These are phyloP conservation scores for Eubasilissa regina DNA, from an alignment of 1,140 invertebrate species.

Conservation along the genomic window DNA sequence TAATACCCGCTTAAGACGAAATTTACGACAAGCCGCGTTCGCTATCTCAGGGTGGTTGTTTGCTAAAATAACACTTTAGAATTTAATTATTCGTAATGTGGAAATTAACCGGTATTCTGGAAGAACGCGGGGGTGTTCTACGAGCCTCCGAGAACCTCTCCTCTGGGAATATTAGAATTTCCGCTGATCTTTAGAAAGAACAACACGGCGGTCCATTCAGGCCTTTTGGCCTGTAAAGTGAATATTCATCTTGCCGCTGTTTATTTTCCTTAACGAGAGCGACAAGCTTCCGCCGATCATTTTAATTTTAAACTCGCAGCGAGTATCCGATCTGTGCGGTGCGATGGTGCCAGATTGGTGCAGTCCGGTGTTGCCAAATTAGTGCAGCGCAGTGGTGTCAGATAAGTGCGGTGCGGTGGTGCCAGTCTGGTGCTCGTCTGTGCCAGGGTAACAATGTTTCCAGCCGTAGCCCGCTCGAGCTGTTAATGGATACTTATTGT, in stretches of 20 bases:
- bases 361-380: no score
- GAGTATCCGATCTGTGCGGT: no score
- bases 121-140: not conserved
- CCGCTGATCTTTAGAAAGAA: not conserved
- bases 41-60: slow-evolving; percentile 29
- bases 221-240: not conserved
- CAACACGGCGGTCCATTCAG: not conserved
- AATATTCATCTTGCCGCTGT: not conserved
- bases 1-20: slow-evolving; percentile 21
- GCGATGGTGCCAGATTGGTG: no score
- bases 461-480: no score
- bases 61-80: slow-evolving; percentile 44
- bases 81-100: slow-evolving; percentile 43
- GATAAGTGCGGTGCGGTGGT: no score
- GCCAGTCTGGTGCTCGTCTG: no score
- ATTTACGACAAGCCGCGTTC: slow-evolving; percentile 37
- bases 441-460: no score
- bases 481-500: no score
- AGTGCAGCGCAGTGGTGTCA: no score
- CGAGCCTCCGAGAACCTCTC: slow-evolving; percentile 1
- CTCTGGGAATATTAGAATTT: slow-evolving; percentile 2
- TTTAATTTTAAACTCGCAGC: no score
- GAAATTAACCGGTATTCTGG: slow-evolving; percentile 28
- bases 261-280: slow-evolving; percentile 1
- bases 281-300: not conserved